phyloP scores from a whole-genome alignment of 2,797 vertebrate species.

The Nannoperca australis region DNA sequence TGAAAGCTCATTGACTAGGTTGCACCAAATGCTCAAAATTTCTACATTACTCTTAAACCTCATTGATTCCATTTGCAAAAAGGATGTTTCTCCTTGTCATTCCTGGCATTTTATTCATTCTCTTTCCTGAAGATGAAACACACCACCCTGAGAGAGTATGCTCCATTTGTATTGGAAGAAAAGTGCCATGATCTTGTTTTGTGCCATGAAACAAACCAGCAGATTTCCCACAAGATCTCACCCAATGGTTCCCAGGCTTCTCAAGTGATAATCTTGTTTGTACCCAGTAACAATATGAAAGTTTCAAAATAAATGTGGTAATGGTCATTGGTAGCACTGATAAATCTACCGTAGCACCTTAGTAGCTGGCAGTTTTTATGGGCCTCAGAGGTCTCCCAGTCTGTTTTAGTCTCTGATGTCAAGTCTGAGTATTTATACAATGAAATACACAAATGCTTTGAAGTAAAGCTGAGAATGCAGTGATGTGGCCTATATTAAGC shows the following conservation, averaged over 20 bases:
- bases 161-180: slow-evolving; percentile 19
- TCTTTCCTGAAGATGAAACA: background rate
- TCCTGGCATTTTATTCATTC: slow-evolving; percentile 7
- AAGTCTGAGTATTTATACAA: slow-evolving; percentile 32
- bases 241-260: slow-evolving; percentile 26
- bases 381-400: slow-evolving; percentile 7
- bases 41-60: background rate
- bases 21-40: background rate
- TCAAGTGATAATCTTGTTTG: slow-evolving; percentile 29
- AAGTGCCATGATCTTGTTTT: slow-evolving; percentile 8
- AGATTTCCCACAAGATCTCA: slow-evolving; percentile 52
- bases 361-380: slow-evolving; percentile 30
- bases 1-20: background rate
- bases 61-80: background rate
- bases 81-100: background rate
- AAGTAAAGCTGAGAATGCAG: slow-evolving; percentile 40
- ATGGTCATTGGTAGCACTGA: slow-evolving; percentile 15
- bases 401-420: slow-evolving; percentile 31
- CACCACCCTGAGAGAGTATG: background rate
- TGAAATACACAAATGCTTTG: slow-evolving; percentile 51
- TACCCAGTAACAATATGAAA: slow-evolving; percentile 43
- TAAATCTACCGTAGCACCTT: slow-evolving; percentile 32
- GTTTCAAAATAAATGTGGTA: slow-evolving; percentile 37
- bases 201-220: slow-evolving; percentile 42
- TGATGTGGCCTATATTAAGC: slow-evolving; percentile 50